Percentiles rank a stretch among this genome's conserved stretches.
These are phyloP conservation scores for Gallinago stenura DNA, from an alignment of 2,797 vertebrate genomes.

Conservation along the genomic window DNA sequence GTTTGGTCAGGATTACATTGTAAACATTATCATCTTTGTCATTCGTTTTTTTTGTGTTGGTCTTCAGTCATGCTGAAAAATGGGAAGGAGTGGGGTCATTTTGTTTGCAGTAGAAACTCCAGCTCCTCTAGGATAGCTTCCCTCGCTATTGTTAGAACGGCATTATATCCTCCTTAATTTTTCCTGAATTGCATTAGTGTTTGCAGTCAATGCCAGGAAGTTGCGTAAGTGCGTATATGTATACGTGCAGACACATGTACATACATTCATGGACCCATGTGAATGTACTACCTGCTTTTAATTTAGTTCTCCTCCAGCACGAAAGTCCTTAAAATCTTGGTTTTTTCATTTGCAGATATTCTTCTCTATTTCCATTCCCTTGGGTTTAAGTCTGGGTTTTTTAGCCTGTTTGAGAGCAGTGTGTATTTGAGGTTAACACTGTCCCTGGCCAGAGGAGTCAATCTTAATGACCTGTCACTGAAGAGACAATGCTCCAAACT, in stretches of 20 bases:
- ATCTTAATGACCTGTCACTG: neutral
- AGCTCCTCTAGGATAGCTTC: neutral
- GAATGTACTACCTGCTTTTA: neutral
- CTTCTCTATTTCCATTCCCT: neutral
- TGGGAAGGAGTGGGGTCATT: neutral
- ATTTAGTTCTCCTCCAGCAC: neutral
- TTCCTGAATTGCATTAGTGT: no score
- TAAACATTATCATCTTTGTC: neutral
- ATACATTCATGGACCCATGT: accelerated
- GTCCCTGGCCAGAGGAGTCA: neutral
- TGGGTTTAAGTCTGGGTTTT: neutral
- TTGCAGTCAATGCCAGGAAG: neutral
- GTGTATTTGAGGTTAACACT: neutral
- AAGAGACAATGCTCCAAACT: neutral
- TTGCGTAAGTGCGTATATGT: accelerated
- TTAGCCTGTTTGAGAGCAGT: neutral
- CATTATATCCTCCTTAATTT: neutral
- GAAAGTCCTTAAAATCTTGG: neutral
- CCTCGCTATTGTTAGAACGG: neutral
- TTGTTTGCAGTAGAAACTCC: neutral
- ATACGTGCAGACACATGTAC: accelerated
- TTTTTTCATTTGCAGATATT: neutral
- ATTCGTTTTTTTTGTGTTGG: neutral
- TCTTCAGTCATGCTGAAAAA: neutral
- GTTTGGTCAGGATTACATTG: neutral